Conservation (phyloP, 2,797 vertebrate genomes). For the Helicolenus hilgendorfi region DNA sequence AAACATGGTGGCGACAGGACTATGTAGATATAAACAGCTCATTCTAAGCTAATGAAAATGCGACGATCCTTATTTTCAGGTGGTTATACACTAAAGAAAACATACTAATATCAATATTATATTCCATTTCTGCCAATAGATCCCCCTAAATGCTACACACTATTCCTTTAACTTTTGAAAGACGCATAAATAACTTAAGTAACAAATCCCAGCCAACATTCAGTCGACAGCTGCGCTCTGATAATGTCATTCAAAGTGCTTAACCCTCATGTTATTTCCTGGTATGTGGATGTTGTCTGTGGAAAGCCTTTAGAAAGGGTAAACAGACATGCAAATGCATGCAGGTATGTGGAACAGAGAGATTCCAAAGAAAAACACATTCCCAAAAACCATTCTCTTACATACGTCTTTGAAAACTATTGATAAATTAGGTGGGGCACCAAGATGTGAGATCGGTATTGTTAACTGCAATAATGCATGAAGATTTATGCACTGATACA, state of each 20-base stretch:
- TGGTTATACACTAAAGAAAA: too few relatives aligned
- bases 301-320: neutral
- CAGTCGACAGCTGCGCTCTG: neutral
- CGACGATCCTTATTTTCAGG: too few relatives aligned
- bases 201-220: neutral
- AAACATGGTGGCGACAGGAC: too few relatives aligned
- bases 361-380: neutral
- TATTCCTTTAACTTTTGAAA: neutral
- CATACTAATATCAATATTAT: too few relatives aligned
- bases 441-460: neutral
- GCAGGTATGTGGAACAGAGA: neutral
- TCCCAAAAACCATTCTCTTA: neutral
- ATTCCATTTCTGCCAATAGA: too few relatives aligned
- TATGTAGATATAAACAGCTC: too few relatives aligned
- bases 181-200: neutral
- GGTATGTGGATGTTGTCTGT: neutral
- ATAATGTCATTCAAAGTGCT: neutral
- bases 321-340: constrained; percentile 1
- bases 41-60: too few relatives aligned
- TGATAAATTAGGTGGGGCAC: neutral
- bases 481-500: neutral
- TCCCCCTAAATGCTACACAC: too few relatives aligned
- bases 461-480: neutral
- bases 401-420: neutral
- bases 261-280: neutral